Evolutionary conservation across 2,888 invertebrate species (phyloP), one percentile per base, ranked within the genome.

Genomic region (Mythimna albipuncta): DNA sequence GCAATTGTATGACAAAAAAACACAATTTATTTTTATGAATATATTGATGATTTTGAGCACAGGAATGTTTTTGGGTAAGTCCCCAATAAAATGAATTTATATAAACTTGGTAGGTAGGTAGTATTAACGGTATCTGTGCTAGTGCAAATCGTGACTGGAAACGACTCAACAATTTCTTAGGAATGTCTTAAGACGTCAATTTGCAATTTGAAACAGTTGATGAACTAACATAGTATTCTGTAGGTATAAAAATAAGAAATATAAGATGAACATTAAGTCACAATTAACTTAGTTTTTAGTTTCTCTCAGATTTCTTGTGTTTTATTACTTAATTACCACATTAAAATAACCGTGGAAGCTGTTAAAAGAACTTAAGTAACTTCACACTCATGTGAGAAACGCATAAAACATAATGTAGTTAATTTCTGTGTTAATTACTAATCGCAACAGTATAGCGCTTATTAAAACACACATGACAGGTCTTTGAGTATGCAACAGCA

Each of bases 101-200:
- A 38, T 35, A 13, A 38, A 21, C 26, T 62, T n/a, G 21, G 26
- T 26, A 19, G 7, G 55, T 66, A 75, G 59, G 13, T 35, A 11
- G 9, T 58, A n/a, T 38, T 35, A 35, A 32, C 47, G 16, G 35
- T 57, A 7, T 16, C 78, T 71, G 19, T 3, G 62, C 35, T 55
- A 21, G 66, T 61, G 64, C 19, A 54, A 16, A 52, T 73, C 68
- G 82, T 82, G 82, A 82, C 64, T 63, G 6, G 52, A 61, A 67
- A 69, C 55, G 38, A 50, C 71, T 61, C 54, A n/a, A 62, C 55
- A 77, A 77, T 81, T 81, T 74, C 54, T 38, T 35, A 82, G 78
- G 82, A 81, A 81, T 81, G 72, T 77, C 47, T 64, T 55, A 16
- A 54, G 68, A 73, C 57, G 10, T n/a, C 54, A 69, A 81, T 72